Evolutionary conservation across 2,888 invertebrate species (phyloP).

Genomic region (Tenthredo livida): DNA sequence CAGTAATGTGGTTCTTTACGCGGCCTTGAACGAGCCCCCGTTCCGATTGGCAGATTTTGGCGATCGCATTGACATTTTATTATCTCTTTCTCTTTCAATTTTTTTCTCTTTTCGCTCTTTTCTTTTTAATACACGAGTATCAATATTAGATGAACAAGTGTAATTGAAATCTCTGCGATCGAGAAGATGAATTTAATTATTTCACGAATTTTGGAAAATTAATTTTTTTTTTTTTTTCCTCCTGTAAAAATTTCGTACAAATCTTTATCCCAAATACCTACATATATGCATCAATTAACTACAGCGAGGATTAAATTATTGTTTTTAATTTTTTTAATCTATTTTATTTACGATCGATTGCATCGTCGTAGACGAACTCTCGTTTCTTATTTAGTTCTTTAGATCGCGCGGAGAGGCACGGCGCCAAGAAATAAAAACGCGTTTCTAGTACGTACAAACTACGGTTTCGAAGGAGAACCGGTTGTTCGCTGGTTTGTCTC

Average conservation of each 20-base stretch:
- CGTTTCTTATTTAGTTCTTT: not conserved
- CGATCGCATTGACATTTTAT: not conserved
- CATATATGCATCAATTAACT: no score
- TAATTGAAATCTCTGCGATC: no score
- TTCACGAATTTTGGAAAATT: no score
- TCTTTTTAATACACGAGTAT: not conserved
- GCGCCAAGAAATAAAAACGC: conserved; percentile 3
- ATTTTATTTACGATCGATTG: not conserved
- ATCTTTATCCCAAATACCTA: no score
- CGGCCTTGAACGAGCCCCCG: not conserved
- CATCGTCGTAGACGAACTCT: not conserved
- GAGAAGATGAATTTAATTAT: no score
- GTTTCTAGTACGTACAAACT: not conserved
- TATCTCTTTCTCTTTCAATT: not conserved
- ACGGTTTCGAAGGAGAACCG: conserved; percentile 11
- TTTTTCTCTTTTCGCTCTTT: not conserved
- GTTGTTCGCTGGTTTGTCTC: not conserved
- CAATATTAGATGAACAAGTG: no score
- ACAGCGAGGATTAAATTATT: no score
- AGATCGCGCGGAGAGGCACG: not conserved
- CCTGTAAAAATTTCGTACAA: no score
- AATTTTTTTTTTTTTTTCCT: no score
- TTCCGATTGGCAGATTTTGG: not conserved
- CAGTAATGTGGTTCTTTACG: not conserved
- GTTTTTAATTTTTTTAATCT: not conserved